Base-by-base conservation (phyloP, 35 echinoderm and acorn worm species). In the Patiria miniata region DNA sequence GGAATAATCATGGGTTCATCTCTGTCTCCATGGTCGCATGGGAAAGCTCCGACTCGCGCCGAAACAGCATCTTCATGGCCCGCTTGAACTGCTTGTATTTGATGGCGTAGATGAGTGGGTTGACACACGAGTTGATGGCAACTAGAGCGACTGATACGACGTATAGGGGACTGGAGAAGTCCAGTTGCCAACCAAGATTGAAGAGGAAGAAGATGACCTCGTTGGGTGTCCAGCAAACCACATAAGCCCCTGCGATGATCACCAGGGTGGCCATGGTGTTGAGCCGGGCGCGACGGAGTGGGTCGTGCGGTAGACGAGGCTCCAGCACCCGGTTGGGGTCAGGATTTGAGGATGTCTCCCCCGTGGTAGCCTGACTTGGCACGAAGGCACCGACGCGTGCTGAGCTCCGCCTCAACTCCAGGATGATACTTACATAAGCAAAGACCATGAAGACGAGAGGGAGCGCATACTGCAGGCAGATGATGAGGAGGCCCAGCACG, bases 211-310 rank as follows among this genome's bases (percentile, higher is more conserved):
- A 95, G 15, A 88, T 87, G 26, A 95, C 78, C 83, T 95, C 89
- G 21, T 95, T 95, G 14, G 93, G 89, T 17, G 83, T 90, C 93
- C 93, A 95, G 52, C 93, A 95, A 39, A 95, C 39, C 36, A 78
- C 78, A 44, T 91, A 95, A 14, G 68, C 83, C 15, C 39, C 37
- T 16, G 86, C 80, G 2, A 95, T 85, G 8, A 91, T 83, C n/a
- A 90, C 37, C 8, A 95, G 89, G 8, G 83, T 91, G 21, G 79
- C 83, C 14, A 79, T 33, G 26, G 79, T 86, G 77, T 91, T 91
- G 19, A 44, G 51, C 5, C 83, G 39, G 16, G 90, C 90, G 36
- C 77, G 38, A 15, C n/a, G 16, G 28, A 79, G 39, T 37, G 47
- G 68, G n/a, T n/a, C n/a, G n/a, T n/a, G n/a, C n/a, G n/a, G n/a